These are phyloP conservation scores for Probaryconus sp. DNA, from an alignment of 1,140 invertebrate genomes.

Conservation along the genomic window DNA sequence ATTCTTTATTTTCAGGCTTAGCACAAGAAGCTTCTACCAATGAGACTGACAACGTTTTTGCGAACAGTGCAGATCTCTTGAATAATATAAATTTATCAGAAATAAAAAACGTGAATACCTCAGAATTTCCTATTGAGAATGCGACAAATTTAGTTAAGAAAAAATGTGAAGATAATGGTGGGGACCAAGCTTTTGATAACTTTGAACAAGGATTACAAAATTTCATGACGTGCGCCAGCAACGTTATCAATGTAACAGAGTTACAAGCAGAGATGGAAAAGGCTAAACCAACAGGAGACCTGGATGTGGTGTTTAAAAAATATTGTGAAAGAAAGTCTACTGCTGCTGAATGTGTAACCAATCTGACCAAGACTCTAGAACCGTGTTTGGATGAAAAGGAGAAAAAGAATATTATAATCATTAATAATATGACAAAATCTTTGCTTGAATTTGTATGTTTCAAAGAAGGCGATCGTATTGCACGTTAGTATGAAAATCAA, in stretches of 20 bases:
- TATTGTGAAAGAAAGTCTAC: conserved; percentile 83
- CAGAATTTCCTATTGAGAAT: conserved; percentile 67
- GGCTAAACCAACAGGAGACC: conserved; percentile 80
- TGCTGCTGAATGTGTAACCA: conserved; percentile 81
- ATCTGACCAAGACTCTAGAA: conserved; percentile 80
- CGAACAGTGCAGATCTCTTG: conserved; percentile 32
- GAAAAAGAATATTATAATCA: conserved; percentile 78
- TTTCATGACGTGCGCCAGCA: conserved; percentile 74
- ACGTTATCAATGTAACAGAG: conserved; percentile 77
- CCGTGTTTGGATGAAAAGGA: conserved; percentile 83
- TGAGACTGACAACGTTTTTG: conserved; percentile 24
- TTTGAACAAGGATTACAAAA: conserved; percentile 67
- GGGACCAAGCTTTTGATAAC: conserved; percentile 62
- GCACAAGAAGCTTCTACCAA: conserved; percentile 7
- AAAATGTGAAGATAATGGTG: conserved; percentile 76
- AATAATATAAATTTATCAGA: too few relatives aligned
- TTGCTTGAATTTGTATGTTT: conserved; percentile 85
- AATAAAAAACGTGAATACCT: conserved; percentile 58
- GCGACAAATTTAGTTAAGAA: conserved; percentile 68
- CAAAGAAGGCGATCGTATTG: conserved; percentile 89
- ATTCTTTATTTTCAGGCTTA: conserved; percentile 46
- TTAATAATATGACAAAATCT: conserved; percentile 82
- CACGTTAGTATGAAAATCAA: conserved; percentile 78
- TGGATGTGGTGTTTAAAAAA: conserved; percentile 84
- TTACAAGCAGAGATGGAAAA: conserved; percentile 81